These are phyloP conservation scores for Latrodectus hesperus DNA, from an alignment of 2,888 invertebrate species.

Conservation along the genomic window DNA sequence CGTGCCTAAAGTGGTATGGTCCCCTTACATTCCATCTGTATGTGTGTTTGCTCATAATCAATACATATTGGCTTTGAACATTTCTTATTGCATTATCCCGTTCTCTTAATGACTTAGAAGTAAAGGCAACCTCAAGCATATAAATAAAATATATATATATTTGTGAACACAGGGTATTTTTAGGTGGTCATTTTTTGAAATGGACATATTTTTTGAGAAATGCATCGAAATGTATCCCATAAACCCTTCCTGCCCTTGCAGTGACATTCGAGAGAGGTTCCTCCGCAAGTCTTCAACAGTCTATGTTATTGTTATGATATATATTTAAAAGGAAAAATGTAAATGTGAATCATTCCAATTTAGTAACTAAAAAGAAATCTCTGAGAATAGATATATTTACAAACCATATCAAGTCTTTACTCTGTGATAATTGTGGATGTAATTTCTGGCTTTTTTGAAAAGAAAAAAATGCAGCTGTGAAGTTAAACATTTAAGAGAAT, in stretches of 20 bases:
- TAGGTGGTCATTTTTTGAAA: slow-evolving; percentile 54
- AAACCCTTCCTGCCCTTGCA: neutral
- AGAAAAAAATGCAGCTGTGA: neutral
- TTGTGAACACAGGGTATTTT: slow-evolving; percentile 50
- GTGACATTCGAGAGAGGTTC: neutral
- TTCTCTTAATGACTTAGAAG: too few species aligned
- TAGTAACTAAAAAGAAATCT: slow-evolving; percentile 56
- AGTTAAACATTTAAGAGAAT: too few species aligned
- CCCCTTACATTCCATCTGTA: slow-evolving; percentile 68
- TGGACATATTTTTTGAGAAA: slow-evolving; percentile 34
- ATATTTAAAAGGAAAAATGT: slow-evolving; percentile 39
- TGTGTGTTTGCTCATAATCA: slow-evolving; percentile 34
- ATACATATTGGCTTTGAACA: slow-evolving; percentile 19
- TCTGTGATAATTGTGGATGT: slow-evolving; percentile 63
- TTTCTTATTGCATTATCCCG: neutral
- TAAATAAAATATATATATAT: slow-evolving; percentile 27
- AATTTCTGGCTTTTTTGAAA: slow-evolving; percentile 42
- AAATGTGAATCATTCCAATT: slow-evolving; percentile 55
- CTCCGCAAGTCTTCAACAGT: neutral
- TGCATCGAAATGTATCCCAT: slow-evolving; percentile 21
- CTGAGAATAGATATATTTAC: slow-evolving; percentile 41
- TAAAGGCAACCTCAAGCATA: neutral
- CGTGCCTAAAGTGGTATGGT: slow-evolving; percentile 66
- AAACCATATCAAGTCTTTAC: slow-evolving; percentile 60
- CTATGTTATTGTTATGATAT: slow-evolving; percentile 58